Conservation (phyloP, 35 echinoderm and acorn worm species). For the Patiria miniata region DNA sequence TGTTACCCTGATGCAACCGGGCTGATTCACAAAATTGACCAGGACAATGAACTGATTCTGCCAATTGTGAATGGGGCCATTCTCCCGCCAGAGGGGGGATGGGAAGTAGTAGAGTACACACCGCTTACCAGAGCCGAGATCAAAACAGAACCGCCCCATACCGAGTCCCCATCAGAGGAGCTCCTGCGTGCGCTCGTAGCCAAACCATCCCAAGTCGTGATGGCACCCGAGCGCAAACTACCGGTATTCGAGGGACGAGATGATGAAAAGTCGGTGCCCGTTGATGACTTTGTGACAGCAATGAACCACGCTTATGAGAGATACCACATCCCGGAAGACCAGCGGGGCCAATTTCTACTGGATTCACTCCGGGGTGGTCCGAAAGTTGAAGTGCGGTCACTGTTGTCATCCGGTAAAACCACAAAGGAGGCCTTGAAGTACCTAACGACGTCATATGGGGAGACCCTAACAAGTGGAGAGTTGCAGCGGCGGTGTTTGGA, state of each 20-base stretch:
- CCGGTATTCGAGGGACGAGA: background rate
- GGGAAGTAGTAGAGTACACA: no score
- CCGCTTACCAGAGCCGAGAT: no score
- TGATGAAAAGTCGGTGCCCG: background rate
- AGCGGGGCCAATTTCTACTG: background rate
- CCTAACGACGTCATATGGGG: background rate
- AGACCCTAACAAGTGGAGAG: background rate
- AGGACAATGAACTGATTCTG: background rate
- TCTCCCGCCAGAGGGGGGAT: conserved; percentile 10
- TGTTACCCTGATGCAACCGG: background rate
- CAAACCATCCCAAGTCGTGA: background rate
- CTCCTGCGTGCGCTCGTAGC: background rate
- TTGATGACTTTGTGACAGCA: background rate
- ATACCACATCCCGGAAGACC: conserved; percentile 10
- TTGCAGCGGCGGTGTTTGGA: background rate
- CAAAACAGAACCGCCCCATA: no score
- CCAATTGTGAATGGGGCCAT: background rate
- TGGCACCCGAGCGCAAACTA: background rate
- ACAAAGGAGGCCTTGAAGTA: background rate
- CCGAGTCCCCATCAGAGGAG: no score
- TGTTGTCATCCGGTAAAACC: background rate
- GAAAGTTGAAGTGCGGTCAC: background rate
- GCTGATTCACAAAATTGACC: background rate
- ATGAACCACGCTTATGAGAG: background rate
- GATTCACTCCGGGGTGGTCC: background rate